Base-by-base conservation (phyloP, 2,888 invertebrate species). In the Hypselothyrea guttata region DNA sequence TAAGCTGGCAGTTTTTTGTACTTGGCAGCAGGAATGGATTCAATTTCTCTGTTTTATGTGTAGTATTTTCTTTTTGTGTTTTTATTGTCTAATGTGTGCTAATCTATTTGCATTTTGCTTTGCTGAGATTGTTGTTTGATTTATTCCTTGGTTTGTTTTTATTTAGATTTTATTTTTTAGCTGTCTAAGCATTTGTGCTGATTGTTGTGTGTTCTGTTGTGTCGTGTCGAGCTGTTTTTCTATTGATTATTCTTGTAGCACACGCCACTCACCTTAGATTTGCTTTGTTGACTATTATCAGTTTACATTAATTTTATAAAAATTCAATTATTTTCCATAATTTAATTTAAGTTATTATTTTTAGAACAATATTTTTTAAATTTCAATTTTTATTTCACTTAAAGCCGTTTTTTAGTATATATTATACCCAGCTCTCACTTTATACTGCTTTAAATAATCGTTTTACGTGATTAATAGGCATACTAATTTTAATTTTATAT, bases 61-160 rank as follows among this genome's bases (percentile, higher is more conserved):
- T 9, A 7, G 7, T 28, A 4, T 47, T 30, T 37, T 55, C 27
- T 9, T 18, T 22, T 40, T 40, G 30, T 41, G 40, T 37, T 13
- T 9, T n/a, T 41, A 16, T 51, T 40, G 55, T 63, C 55, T 49
- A 46, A 40, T 49, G 52, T 47, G 49, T 54, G 55, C 65, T 76
- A 83, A 85, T 85, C 79, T 81, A 83, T 81, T 81, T 85, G 86
- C 60, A 49, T 60, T 81, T 66, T 68, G 78, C 77, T 70, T 79
- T 66, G n/a, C 13, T 9, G 9, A 28, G 34, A 13, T 27, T 7
- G 13, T 33, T 31, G 27, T 9, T 38, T 22, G 7, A 5, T 40
- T 46, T 12, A 8, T 34, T 28, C n/a, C 27, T 51, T 33, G 9
- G n/a, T 42, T 1, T 9, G 13, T 18, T 47, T 41, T 34, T 28